phyloP scores from a whole-genome alignment of 2,888 invertebrate genomes.

The Melinaea menophilus region DNA sequence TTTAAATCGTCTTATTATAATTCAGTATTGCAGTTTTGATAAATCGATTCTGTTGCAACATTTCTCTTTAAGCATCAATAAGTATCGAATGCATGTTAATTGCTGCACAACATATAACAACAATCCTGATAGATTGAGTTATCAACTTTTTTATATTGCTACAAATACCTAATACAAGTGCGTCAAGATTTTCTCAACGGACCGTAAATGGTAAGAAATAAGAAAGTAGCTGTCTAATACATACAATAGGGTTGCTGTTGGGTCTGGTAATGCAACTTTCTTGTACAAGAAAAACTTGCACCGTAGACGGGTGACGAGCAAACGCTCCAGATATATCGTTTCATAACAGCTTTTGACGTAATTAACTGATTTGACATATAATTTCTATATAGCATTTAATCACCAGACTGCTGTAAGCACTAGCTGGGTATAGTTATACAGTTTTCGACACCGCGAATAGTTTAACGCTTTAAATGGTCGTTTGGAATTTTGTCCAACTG shows the following conservation, averaged over 20 bases:
- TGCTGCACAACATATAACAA: no score
- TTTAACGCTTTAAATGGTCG: constrained; percentile 56
- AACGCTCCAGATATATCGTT: constrained; percentile 53
- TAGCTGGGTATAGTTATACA: constrained; percentile 46
- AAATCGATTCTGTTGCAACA: constrained; percentile 24
- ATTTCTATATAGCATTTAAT: constrained; percentile 49
- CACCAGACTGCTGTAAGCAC: constrained; percentile 44
- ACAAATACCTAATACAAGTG: constrained; percentile 54
- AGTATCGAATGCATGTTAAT: neutral
- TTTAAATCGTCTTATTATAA: constrained; percentile 50
- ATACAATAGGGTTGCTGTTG: constrained; percentile 73
- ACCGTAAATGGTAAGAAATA: constrained; percentile 73
- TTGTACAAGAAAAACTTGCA: constrained; percentile 61
- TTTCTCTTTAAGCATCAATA: constrained; percentile 11
- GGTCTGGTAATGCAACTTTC: constrained; percentile 67
- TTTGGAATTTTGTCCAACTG: constrained; percentile 61
- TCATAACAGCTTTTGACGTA: constrained; percentile 56
- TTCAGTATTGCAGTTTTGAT: constrained; percentile 36
- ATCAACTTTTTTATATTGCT: constrained; percentile 46
- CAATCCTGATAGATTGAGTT: neutral
- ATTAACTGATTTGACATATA: constrained; percentile 51
- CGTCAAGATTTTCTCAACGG: constrained; percentile 69
- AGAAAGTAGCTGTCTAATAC: constrained; percentile 74
- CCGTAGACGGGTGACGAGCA: constrained; percentile 49
- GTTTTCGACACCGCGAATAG: constrained; percentile 59